Conservation (phyloP, 2,888 invertebrate species). For the Dusona sp. region DNA sequence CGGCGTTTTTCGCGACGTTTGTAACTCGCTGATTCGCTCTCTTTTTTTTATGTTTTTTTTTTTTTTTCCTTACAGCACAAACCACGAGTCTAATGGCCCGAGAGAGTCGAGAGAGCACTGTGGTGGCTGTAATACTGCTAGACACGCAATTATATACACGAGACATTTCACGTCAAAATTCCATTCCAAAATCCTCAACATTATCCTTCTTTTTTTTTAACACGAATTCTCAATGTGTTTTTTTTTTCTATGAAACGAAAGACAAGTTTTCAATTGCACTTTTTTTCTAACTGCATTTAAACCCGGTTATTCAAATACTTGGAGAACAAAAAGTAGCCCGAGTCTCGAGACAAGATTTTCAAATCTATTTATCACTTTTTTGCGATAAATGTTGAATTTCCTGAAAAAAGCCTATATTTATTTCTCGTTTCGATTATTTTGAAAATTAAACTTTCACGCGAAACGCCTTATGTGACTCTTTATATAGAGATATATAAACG, state of each 20-base stretch:
- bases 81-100: slow-evolving; percentile 48
- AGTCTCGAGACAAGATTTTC: not conserved
- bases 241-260: not conserved
- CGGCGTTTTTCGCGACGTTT: slow-evolving; percentile 26
- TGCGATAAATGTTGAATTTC: not conserved
- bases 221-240: not conserved
- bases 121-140: slow-evolving; percentile 33
- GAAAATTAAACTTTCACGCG: not conserved
- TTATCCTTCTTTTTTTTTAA: not conserved
- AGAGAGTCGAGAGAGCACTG: slow-evolving; percentile 40
- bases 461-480: not conserved
- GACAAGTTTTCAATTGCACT: not conserved
- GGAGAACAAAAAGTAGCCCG: not conserved
- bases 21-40: not conserved
- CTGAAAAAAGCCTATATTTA: not conserved
- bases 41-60: not conserved
- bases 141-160: slow-evolving; percentile 37
- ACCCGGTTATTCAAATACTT: not conserved
- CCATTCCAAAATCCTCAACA: not conserved
- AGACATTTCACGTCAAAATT: not conserved
- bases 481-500: slow-evolving; percentile 12
- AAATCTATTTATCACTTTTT: not conserved
- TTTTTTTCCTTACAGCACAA: slow-evolving; percentile 1
- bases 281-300: not conserved
- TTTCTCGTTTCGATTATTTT: not conserved